These are phyloP conservation scores for Platysternon megacephalum DNA, from an alignment of 2,113 vertebrate genomes.

Conservation along the genomic window DNA sequence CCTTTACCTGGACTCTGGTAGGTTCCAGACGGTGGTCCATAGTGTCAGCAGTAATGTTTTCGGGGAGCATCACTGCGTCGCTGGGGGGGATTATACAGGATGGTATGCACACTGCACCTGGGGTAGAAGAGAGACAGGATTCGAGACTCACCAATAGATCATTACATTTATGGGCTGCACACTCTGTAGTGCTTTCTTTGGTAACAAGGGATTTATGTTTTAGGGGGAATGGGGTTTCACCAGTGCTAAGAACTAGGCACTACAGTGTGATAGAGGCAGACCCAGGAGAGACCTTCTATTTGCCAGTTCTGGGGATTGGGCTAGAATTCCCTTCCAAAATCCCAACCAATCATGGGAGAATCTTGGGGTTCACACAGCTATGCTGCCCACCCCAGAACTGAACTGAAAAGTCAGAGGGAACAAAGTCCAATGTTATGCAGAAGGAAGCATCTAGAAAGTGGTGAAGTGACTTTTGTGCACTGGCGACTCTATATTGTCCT, in stretches of 20 bases:
- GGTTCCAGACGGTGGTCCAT: slow-evolving; percentile 92
- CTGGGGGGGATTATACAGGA: slow-evolving; percentile 87
- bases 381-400: neutral
- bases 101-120: slow-evolving; percentile 89
- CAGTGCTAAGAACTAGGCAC: rapidly evolving
- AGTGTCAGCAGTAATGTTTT: slow-evolving; percentile 83
- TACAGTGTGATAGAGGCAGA: neutral
- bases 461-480: neutral
- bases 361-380: neutral
- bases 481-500: neutral
- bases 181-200: neutral
- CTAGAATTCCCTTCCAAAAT: neutral
- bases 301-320: neutral
- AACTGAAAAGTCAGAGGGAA: neutral
- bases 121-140: neutral
- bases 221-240: neutral
- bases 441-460: neutral
- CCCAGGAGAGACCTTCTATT: rapidly evolving
- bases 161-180: neutral
- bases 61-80: slow-evolving; percentile 88
- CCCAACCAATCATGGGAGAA: neutral
- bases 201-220: neutral
- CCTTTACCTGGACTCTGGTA: slow-evolving; percentile 86
- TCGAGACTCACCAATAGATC: neutral
- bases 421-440: neutral